phyloP scores from a whole-genome alignment of 2,888 invertebrate species.

The Cantharis nigra region DNA sequence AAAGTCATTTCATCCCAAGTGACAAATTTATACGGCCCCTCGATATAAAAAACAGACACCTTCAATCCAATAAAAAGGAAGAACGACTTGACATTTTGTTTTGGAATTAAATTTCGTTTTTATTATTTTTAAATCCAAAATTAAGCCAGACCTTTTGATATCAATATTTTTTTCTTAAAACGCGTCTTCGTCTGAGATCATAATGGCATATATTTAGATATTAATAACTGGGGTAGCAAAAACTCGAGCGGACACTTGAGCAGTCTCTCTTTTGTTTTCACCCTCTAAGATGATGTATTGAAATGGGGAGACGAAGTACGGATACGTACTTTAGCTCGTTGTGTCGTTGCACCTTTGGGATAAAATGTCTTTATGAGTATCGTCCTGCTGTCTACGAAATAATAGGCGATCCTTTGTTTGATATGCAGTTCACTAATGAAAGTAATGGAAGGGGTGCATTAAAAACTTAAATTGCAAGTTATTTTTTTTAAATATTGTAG shows the following conservation, averaged over 20 bases:
- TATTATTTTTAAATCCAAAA: neutral
- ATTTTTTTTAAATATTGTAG: neutral
- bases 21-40: conserved; percentile 28
- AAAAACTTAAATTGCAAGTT: neutral
- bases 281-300: conserved; percentile 37
- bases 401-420: conserved; percentile 6
- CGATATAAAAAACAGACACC: conserved; percentile 36
- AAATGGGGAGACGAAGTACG: conserved; percentile 31
- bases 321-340: conserved; percentile 23
- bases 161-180: conserved; percentile 4
- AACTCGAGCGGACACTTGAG: conserved; percentile 34
- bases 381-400: conserved; percentile 9
- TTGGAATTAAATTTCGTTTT: conserved; percentile 8
- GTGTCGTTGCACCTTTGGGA: conserved; percentile 22
- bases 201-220: conserved; percentile 39
- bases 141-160: neutral
- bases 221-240: conserved; percentile 35
- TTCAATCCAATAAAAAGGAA: conserved; percentile 38
- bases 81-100: conserved; percentile 26
- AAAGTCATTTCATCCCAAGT: conserved; percentile 36
- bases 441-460: neutral
- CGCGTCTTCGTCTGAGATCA: conserved; percentile 11
- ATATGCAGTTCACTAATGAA: conserved; percentile 4
- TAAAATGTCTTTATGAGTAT: conserved; percentile 12
- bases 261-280: conserved; percentile 39